Base-by-base conservation (phyloP, 2,888 invertebrate species). In the Craniophora ligustri region DNA sequence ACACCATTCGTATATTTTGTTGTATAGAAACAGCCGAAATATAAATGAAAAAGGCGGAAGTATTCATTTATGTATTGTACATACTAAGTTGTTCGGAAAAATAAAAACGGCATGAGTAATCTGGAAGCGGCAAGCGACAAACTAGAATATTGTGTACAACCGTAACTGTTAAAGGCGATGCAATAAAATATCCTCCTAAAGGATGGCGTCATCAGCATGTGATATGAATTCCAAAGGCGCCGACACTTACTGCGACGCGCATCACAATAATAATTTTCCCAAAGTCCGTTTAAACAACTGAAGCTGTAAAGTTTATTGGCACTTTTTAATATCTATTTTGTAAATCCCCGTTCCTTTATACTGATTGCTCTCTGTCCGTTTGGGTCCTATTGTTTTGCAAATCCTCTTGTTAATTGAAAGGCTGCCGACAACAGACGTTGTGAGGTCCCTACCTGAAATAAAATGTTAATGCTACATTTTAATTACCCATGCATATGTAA, bases 301-400 rank as follows among this genome's bases (percentile, higher is more conserved):
- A 49, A 54, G 75, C 76, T 73, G 87, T 91, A 89, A 90, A 89
- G 49, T 80, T 84, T 87, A 89, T 86, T 86, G 76, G 69, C 53
- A 75, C 71, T 76, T 61, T 72, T 82, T 83, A 77, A 80, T 79
- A 79, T 79, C 71, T 57, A 73, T 78, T 79, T 82, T 77, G 76
- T 80, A 72, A 76, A 75, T 76, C 68, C 70, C 72, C 63, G 67
- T 76, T 72, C 71, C 54, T 76, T 62, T 71, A 66, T 65, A 67
- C 69, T 79, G 76, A 84, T 86, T 82, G 81, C 79, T 74, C 51
- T 69, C 69, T 41, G 74, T 62, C 71, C 63, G 67, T 61, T 72
- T 45, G 53, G 63, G 59, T 55, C 55, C 75, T 64, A 77, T 88
- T 85, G 82, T 86, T 80, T 82, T 67, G 71, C 74, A 72, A 76